These are phyloP conservation scores for Noctua comes DNA, from an alignment of 2,888 invertebrate genomes.

Conservation along the genomic window DNA sequence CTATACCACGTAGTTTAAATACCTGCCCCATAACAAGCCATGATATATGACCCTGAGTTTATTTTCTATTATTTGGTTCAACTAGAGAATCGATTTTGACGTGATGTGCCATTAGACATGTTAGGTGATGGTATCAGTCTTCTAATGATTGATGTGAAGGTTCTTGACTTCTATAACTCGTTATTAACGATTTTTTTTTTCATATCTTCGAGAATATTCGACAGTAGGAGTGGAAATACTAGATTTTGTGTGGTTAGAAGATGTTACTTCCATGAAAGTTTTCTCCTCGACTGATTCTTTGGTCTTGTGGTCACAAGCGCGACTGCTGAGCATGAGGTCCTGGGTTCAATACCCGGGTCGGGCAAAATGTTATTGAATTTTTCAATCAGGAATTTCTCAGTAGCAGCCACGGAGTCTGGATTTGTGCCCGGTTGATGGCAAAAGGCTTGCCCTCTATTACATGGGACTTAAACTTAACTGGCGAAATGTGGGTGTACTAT, in stretches of 20 bases:
- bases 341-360: too few species aligned
- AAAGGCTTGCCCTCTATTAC: too few species aligned
- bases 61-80: conserved; percentile 15
- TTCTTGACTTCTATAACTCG: conserved; percentile 3
- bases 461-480: too few species aligned
- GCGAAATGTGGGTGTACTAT: too few species aligned
- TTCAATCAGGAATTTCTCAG: too few species aligned
- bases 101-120: conserved; percentile 20
- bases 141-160: conserved; percentile 29
- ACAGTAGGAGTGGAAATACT: neutral
- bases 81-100: conserved; percentile 24
- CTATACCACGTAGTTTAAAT: neutral
- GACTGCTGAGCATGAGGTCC: too few species aligned
- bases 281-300: too few species aligned
- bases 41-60: neutral
- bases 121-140: conserved; percentile 4
- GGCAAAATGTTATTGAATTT: too few species aligned
- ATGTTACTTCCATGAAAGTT: neutral
- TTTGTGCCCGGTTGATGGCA: too few species aligned
- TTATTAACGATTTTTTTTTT: conserved; percentile 21
- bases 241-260: too few species aligned
- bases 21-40: neutral
- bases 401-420: too few species aligned
- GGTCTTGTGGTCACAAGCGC: too few species aligned
- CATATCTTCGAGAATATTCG: neutral